Base-by-base conservation (phyloP, 2,797 vertebrate species). In the Atherinosoma microstoma region DNA sequence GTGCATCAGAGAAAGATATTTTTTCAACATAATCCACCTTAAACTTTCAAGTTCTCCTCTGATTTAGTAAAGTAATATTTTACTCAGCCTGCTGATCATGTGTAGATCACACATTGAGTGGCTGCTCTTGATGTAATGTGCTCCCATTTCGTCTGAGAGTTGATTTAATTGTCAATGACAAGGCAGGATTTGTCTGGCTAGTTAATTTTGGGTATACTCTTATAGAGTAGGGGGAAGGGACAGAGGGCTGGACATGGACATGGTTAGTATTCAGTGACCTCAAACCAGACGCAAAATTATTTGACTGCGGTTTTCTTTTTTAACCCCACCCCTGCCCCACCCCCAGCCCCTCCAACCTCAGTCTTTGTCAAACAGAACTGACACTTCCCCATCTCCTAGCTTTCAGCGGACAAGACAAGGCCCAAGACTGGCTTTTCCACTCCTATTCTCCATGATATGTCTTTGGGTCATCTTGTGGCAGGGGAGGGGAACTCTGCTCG, bases 351-450 rank as follows among this genome's bases (percentile, higher is more conserved):
- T 78, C 87, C 70, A 85, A 89, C 80, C 84, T 83, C 76, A 78
- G 78, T 85, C 75, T 84, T 89, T 91, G 91, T 94, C 92, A 92
- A 80, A 75, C 71, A 79, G 75, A 93, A 84, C 71, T 90, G 87
- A 91, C 85, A 87, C 86, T 84, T 90, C 85, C 87, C 82, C 83
- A 73, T 93, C 86, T 92, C 83, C 54, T 78, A 58, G 87, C 86
- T 91, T 89, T 91, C 85, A 89, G 90, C 91, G 91, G 92, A 93
- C 91, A 91, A 77, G 92, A 93, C 91, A 91, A 77, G 83, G 82
- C 89, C 91, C 76, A 89, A 89, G 91, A 89, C 90, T 82, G 84
- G 79, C 89, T 87, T 89, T 88, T 91, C 92, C 75, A 85, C 89
- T 94, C 83, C 74, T 87, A 88, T 92, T 91, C 84, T 75, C 80